Evolutionary conservation across 2,888 invertebrate genomes (phyloP).

Genomic region (Maniola hyperantus): DNA sequence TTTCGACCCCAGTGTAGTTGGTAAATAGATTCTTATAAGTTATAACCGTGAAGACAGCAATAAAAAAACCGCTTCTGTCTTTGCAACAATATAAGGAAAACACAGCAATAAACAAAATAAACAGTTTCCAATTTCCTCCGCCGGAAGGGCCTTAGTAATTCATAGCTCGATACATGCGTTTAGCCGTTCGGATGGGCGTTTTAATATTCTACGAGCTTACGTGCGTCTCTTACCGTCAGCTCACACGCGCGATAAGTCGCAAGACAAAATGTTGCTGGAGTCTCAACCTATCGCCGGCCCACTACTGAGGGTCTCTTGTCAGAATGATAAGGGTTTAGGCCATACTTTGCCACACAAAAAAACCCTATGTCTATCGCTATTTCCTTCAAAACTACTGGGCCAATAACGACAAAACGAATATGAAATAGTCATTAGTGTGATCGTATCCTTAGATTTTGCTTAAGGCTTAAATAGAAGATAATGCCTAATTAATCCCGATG

Average conservation of each 20-base stretch:
- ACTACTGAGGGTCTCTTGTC: too few relatives aligned
- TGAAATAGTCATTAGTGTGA: too few relatives aligned
- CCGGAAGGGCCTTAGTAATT: background rate
- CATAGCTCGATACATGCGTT: conserved; percentile 11
- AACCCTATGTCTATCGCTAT: too few relatives aligned
- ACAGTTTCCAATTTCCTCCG: background rate
- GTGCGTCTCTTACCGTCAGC: background rate
- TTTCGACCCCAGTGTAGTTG: too few relatives aligned
- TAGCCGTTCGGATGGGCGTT: conserved; percentile 3
- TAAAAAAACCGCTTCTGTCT: background rate
- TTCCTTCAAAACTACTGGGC: too few relatives aligned
- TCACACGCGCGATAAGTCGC: background rate
- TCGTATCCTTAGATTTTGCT: background rate
- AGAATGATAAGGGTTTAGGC: too few relatives aligned
- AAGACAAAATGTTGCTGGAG: background rate
- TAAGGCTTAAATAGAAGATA: background rate
- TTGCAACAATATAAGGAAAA: background rate
- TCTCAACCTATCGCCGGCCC: too few relatives aligned
- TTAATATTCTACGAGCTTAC: conserved; percentile 17
- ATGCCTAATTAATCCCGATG: background rate
- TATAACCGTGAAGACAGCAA: too few relatives aligned
- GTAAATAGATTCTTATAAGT: too few relatives aligned
- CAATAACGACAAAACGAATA: too few relatives aligned
- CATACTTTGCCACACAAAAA: too few relatives aligned
- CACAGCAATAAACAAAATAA: conserved; percentile 1